These are phyloP conservation scores for Microcebus murinus DNA, from an alignment of 2,113 vertebrate genomes.

Conservation along the genomic window DNA sequence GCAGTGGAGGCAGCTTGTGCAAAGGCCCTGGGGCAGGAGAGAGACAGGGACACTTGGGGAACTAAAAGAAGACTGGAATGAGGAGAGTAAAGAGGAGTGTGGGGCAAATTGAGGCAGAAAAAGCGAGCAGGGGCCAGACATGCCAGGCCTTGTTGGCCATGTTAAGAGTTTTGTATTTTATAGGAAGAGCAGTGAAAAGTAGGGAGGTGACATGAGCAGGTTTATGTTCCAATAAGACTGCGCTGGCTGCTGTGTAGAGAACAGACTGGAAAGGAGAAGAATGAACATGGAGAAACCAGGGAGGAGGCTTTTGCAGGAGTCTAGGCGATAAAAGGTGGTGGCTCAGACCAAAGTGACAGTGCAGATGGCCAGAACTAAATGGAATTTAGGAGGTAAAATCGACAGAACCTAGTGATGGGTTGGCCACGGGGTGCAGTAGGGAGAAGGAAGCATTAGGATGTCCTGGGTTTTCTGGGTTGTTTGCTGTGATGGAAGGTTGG, in stretches of 20 bases:
- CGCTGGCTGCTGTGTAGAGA: neutral
- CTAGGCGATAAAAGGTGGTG: neutral
- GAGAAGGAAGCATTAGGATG: neutral
- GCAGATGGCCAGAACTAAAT: neutral
- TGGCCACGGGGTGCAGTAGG: neutral
- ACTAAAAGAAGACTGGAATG: neutral
- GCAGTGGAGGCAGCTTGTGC: neutral
- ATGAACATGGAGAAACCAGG: neutral
- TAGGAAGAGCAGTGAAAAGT: neutral
- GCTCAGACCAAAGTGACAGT: neutral
- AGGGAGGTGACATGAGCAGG: neutral
- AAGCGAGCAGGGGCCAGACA: neutral
- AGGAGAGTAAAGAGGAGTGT: neutral
- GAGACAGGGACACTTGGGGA: neutral
- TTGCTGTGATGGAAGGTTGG: neutral
- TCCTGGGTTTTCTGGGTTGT: neutral
- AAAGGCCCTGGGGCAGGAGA: neutral
- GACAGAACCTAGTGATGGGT: neutral
- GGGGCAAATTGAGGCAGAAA: too few species aligned
- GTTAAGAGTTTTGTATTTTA: neutral
- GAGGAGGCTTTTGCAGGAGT: neutral
- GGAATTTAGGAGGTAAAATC: neutral
- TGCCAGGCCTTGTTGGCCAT: fast-evolving
- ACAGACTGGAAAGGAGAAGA: neutral
- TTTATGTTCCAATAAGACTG: neutral